Evolutionary conservation across 2,888 invertebrate species (phyloP), one percentile per base, ranked within the genome.

Genomic region (Andrena hattorfiana): DNA sequence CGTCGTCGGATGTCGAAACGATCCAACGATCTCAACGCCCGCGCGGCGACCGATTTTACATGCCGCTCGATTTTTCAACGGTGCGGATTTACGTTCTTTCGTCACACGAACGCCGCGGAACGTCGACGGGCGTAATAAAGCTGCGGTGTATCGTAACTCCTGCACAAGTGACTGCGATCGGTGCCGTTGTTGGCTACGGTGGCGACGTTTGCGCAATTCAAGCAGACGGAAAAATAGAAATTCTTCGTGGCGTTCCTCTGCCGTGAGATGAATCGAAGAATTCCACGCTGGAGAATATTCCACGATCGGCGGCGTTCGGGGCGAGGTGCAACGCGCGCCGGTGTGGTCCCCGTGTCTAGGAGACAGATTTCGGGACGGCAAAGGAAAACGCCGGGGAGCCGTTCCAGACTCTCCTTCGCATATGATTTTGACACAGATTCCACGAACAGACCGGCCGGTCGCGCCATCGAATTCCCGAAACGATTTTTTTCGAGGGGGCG

Each of bases 371-470:
- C 7, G 23, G 69, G 48, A 64, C 68, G 74, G 23, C 67, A 42
- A 42, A 69, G 35, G 51, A 62, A n/a, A 49, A 62, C 20, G 20
- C 1, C 42, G 28, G 4, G 51, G 32, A 13, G 35, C 8, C 35
- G 35, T 71, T 42, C 54, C n/a, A 30, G 59, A 32, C 62, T 80
- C 62, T 26, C 63, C 32, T 42, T 76, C 69, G 68, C 48, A 30
- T 64, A 76, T 69, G 83, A 78, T 81, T 86, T 85, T 80, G 70
- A 86, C 85, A 83, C 62, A 73, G 73, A 85, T 83, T 85, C 73
- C 75, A 63, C n/a, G 77, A 72, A 71, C 32, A n/a, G 16, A 28
- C 54, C n/a, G 20, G 7, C 42, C 60, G 60, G 72, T 60, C 67
- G 60, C 63, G 71, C 59, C 35, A n/a, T 72, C 62, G 71, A 84